These are phyloP conservation scores for Saccopteryx leptura DNA, from an alignment of 2,113 vertebrate genomes.

Conservation along the genomic window DNA sequence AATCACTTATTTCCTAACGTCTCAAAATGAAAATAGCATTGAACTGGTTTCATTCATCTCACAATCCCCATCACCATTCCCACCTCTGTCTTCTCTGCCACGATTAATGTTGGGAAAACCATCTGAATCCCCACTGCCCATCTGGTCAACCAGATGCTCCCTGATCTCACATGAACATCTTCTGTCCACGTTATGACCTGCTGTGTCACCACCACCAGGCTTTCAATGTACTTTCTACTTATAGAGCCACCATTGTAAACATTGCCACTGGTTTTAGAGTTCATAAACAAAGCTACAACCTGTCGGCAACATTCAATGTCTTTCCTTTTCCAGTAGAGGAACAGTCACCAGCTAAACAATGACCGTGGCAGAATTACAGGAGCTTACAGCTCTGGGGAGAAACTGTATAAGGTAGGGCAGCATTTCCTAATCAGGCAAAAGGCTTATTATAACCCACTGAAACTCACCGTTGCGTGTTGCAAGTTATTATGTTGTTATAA, in stretches of 20 bases:
- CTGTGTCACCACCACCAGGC: background rate
- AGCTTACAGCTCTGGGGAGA: background rate
- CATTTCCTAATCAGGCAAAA: background rate
- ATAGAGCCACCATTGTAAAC: background rate
- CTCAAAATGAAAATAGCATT: background rate
- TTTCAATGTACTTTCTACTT: background rate
- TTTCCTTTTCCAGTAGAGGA: conserved; percentile 37
- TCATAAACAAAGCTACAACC: background rate
- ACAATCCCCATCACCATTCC: background rate
- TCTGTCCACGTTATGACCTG: accelerated
- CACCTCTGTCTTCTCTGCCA: background rate
- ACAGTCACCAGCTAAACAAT: background rate
- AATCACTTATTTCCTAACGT: background rate
- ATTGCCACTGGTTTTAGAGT: background rate
- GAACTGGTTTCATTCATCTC: background rate
- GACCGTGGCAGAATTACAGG: background rate
- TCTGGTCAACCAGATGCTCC: background rate
- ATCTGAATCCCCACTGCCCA: accelerated
- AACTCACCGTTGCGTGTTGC: background rate
- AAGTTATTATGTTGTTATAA: background rate
- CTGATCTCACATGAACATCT: background rate
- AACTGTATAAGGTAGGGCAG: background rate
- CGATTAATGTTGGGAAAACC: background rate
- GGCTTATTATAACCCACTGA: background rate
- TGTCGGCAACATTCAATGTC: background rate